These are phyloP conservation scores for Miniopterus natalensis DNA, from an alignment of 2,113 vertebrate genomes.

Conservation along the genomic window DNA sequence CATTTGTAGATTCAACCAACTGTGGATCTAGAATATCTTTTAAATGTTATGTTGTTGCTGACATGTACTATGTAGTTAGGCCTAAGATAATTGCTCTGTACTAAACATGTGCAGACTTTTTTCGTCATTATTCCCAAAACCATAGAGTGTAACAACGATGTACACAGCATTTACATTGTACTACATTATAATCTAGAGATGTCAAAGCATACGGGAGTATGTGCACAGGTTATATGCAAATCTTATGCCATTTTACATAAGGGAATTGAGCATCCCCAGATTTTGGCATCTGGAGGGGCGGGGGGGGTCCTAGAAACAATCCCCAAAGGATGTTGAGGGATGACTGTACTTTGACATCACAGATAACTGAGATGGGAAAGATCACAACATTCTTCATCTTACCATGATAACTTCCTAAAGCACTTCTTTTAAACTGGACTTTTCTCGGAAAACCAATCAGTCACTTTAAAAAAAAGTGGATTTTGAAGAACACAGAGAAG, in stretches of 20 bases:
- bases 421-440: constrained; percentile 37
- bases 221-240: not conserved
- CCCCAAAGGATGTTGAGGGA: not conserved
- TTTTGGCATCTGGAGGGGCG: not conserved
- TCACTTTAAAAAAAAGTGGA: not conserved
- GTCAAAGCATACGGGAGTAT: not conserved
- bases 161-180: not conserved
- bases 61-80: not conserved
- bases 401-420: constrained; percentile 22
- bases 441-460: not conserved
- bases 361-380: not conserved
- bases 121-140: not conserved
- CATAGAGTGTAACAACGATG: not conserved
- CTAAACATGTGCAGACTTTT: not conserved
- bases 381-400: not conserved
- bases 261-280: not conserved
- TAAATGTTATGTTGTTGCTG: not conserved
- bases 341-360: not conserved
- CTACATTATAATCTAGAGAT: not conserved
- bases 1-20: not conserved
- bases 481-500: constrained; percentile 52
- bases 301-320: not conserved
- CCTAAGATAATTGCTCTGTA: not conserved
- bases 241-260: not conserved
- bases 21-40: not conserved